Base-by-base conservation (phyloP, 2,888 invertebrate genomes). In the Trichogramma evanescens region DNA sequence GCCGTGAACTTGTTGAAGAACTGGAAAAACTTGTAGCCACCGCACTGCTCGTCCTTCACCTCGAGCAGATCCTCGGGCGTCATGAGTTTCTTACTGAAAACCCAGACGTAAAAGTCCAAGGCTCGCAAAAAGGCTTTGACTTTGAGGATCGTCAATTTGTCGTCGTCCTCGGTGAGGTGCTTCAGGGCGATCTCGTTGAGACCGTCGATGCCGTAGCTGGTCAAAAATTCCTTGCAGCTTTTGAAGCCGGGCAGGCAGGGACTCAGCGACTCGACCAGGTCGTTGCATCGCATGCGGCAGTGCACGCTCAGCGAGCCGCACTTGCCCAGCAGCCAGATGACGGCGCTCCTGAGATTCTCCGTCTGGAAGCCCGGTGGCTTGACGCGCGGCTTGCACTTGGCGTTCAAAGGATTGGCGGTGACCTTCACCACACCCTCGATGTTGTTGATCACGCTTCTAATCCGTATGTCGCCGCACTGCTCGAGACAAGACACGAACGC, bases 401-500 rank as follows among this genome's bases (percentile, higher is more conserved):
- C 70, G 59, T 82, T 80, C 65, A 85, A 83, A 13, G 82, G 60
- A 38, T 75, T 66, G 8, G 75, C 73, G 66, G 81, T 81, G 59
- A 80, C 80, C n/a, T 76, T 71, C 4, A 89, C 74, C 50, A 87
- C 86, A 66, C 84, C 76, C 68, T 84, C 80, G 5, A 89, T 67
- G 67, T 86, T 85, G 62, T 80, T 77, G 43, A 89, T 72, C 3
- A 84, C 82, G 52, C 76, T 74, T 6, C 77, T 72, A 45, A 85
- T 82, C 69, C 85, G 82, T 9, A 76, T 72, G 71, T 77, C 78
- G 78, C 74, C 78, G 67, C 63, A 80, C 64, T 80, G 78, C 58
- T 83, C 79, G 63, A 88, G 77, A 71, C 85, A 86, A 41, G 80
- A 81, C 1, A 88, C 77, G 69, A 88, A 86, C 59, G 82, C 81